Percentiles rank a stretch among this genome's conserved stretches.
These are phyloP conservation scores for Pristionchus japonicus DNA, from an alignment of 2,888 invertebrate species.

Conservation along the genomic window DNA sequence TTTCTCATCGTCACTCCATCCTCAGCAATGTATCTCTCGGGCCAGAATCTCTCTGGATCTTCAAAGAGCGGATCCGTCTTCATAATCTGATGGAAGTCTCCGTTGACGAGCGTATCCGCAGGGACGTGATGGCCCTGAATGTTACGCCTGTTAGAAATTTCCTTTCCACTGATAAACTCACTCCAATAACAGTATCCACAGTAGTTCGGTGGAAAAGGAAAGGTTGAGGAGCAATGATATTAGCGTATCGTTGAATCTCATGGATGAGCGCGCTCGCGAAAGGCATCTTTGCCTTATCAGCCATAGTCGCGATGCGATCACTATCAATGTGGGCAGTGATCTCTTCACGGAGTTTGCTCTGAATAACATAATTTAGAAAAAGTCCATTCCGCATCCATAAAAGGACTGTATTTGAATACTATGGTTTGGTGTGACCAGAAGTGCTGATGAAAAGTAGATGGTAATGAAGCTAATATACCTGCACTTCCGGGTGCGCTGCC, in stretches of 20 bases:
- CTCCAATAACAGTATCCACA: not conserved
- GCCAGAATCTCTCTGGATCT: conserved; percentile 55
- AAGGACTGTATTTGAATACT: too few relatives aligned
- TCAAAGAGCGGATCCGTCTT: conserved; percentile 47
- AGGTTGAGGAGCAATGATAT: not conserved
- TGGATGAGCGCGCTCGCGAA: not conserved
- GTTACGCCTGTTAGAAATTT: too few relatives aligned
- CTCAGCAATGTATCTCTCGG: conserved; percentile 55
- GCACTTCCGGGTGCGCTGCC: conserved; percentile 56
- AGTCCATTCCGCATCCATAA: too few relatives aligned
- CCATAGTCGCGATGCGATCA: not conserved
- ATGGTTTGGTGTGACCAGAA: too few relatives aligned
- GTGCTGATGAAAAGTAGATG: too few relatives aligned
- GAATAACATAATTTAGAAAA: too few relatives aligned
- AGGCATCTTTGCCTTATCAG: not conserved
- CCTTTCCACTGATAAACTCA: too few relatives aligned
- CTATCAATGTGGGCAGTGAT: not conserved
- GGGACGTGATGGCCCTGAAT: not conserved
- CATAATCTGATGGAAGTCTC: conserved; percentile 2
- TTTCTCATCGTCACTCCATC: conserved; percentile 58
- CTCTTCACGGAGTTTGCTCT: not conserved
- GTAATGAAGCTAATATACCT: not conserved
- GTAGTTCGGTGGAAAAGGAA: not conserved
- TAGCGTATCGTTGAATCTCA: conserved; percentile 31
- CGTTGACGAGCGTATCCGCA: not conserved